These are phyloP conservation scores for Onychorhynchus coronatus DNA, from an alignment of 2,113 vertebrate genomes.

Conservation along the genomic window DNA sequence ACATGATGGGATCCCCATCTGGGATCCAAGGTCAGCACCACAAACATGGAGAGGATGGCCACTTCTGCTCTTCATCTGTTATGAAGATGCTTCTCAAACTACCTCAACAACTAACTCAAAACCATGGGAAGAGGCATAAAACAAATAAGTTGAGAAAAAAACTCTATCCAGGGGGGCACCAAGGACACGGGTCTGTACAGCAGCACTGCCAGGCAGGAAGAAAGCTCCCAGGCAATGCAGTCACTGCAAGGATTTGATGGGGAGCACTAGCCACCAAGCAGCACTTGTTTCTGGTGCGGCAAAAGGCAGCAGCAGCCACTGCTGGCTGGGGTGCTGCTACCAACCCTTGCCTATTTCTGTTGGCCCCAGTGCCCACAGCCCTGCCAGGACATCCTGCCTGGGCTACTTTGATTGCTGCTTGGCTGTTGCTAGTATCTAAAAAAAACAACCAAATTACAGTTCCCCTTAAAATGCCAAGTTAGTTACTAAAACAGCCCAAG, in stretches of 20 bases:
- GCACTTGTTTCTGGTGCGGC: accelerated
- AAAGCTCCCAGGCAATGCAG: accelerated
- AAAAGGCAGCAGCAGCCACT: background rate
- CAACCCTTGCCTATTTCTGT: background rate
- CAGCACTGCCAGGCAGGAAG: background rate
- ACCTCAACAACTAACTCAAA: background rate
- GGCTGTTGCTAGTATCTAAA: background rate
- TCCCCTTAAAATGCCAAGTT: constrained; percentile 14
- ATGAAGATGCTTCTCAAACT: background rate
- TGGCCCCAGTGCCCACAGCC: background rate
- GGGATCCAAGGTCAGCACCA: background rate
- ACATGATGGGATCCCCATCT: accelerated
- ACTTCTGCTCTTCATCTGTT: accelerated
- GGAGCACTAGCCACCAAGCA: background rate
- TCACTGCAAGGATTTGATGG: background rate
- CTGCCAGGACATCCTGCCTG: background rate
- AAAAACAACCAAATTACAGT: constrained; percentile 43
- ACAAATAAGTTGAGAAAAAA: background rate
- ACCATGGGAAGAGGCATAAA: background rate
- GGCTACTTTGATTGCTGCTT: background rate
- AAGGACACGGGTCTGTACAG: background rate
- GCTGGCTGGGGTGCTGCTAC: background rate
- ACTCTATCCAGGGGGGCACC: accelerated
- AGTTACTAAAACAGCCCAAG: background rate
- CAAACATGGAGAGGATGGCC: accelerated